A percentile compares a stretch with the other conserved stretches of the same genome.
These are phyloP conservation scores for Hystrix cristata DNA, from an alignment of 2,113 vertebrate species.

Conservation along the genomic window DNA sequence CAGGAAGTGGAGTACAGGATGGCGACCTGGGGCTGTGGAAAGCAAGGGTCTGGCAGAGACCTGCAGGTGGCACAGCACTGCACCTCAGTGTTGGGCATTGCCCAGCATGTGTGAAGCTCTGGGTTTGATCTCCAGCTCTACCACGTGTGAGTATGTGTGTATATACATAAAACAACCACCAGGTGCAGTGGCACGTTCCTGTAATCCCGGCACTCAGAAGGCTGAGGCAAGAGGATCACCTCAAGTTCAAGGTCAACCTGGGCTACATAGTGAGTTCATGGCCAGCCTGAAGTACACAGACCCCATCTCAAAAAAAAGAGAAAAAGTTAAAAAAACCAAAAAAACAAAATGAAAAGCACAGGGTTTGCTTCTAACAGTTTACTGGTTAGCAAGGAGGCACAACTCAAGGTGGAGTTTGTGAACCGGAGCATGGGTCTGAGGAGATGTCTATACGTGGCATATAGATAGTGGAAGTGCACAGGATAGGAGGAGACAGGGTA, in stretches of 20 bases:
- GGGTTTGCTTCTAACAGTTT: background rate
- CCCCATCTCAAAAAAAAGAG: too few species aligned
- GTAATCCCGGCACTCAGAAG: too few species aligned
- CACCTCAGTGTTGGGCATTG: fast-evolving
- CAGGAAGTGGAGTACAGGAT: background rate
- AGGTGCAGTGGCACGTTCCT: too few species aligned
- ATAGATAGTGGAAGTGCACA: too few species aligned
- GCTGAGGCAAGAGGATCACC: too few species aligned
- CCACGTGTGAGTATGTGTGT: background rate
- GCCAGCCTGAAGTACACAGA: too few species aligned
- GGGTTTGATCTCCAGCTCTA: background rate
- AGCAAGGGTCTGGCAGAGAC: background rate
- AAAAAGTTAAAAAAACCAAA: too few species aligned
- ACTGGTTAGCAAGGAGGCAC: background rate
- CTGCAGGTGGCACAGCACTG: fast-evolving
- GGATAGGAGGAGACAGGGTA: background rate
- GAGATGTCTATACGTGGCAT: background rate
- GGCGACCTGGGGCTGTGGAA: fast-evolving
- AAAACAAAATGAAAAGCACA: background rate
- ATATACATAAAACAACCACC: background rate
- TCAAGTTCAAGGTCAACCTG: too few species aligned
- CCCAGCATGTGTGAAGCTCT: background rate
- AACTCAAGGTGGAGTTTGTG: background rate
- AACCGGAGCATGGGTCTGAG: background rate
- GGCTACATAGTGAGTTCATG: too few species aligned